Evolutionary conservation across 2,888 invertebrate species (phyloP).

Genomic region (Alentia gelatinosa): DNA sequence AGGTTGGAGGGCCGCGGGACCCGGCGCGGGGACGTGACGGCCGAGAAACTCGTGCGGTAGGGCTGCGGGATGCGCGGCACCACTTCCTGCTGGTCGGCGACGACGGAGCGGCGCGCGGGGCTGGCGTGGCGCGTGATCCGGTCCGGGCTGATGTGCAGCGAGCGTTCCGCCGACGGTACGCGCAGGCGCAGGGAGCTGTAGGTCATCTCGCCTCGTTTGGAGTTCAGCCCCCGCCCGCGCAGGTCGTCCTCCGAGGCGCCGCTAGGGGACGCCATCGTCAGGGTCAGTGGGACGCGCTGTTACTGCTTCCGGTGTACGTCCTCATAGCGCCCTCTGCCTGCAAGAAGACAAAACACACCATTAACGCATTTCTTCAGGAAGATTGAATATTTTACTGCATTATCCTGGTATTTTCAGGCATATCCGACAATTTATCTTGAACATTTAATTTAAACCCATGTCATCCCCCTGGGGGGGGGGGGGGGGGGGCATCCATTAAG

Average conservation of each 20-base stretch:
- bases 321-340: background rate
- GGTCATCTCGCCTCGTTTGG: conserved; percentile 12
- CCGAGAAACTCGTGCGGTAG: conserved; percentile 77
- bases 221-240: conserved; percentile 17
- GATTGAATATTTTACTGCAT: background rate
- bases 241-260: background rate
- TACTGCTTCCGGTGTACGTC: background rate
- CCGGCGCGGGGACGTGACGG: conserved; percentile 71
- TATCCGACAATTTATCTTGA: no score
- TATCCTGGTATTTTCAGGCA: background rate
- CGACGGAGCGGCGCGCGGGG: conserved; percentile 24
- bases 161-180: conserved; percentile 36
- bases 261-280: conserved; percentile 18
- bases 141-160: conserved; percentile 58
- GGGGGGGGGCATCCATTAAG: no score
- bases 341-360: background rate
- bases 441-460: no score
- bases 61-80: conserved; percentile 71
- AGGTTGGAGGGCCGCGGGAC: background rate
- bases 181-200: conserved; percentile 44
- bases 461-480: no score
- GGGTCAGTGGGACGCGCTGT: background rate
- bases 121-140: conserved; percentile 59
- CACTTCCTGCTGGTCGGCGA: conserved; percentile 54
- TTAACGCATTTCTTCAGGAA: background rate